Base-by-base conservation (phyloP, 2,113 vertebrate genomes). In the Pimephales promelas region DNA sequence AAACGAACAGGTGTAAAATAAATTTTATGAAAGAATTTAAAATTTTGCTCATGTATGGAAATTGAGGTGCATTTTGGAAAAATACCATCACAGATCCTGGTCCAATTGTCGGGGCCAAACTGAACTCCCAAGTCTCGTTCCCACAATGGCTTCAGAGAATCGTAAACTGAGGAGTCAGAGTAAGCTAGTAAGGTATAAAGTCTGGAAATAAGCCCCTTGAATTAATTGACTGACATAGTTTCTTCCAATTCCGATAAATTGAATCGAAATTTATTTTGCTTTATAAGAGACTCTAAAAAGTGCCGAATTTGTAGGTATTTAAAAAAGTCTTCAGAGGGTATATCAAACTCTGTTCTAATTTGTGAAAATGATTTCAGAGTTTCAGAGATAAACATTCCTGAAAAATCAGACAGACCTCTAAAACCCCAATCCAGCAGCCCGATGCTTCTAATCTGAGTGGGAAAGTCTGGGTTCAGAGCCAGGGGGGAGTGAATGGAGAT, bases 21-120 rank as follows among this genome's bases (percentile, higher is more conserved):
- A 28, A 28, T 28, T 28, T 2, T 28, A 28, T 28, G 28, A 28
- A 28, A 28, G 28, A 28, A 28, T 28, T 28, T 28, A 1, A 28
- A 28, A 28, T 28, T 28, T 28, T 28, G 28, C 28, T 76, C 47
- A 75, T 49, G 73, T 52, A 75, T 22, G 14, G n/a, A 52, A 28
- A 54, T 54, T 2, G 26, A 75, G 22, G 45, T 75, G 13, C 47
- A 75, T 18, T 75, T 75, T 49, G 73, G 14, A 75, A 49, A 75
- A 20, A 24, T 10, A 10, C 22, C 22, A 24, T 56, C 9, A 56
- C 20, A 56, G 2, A 56, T 9, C 54, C 9, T 56, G 9, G 8
- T 56, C 54, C 20, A n/a, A 24, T 57, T 1, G 3, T 45, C 2
- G 43, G 43, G 31, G 31, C 2, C 2, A 43, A 43, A 10, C 9